These are phyloP conservation scores for Barbus barbus DNA, from an alignment of 2,113 vertebrate species.

Conservation along the genomic window DNA sequence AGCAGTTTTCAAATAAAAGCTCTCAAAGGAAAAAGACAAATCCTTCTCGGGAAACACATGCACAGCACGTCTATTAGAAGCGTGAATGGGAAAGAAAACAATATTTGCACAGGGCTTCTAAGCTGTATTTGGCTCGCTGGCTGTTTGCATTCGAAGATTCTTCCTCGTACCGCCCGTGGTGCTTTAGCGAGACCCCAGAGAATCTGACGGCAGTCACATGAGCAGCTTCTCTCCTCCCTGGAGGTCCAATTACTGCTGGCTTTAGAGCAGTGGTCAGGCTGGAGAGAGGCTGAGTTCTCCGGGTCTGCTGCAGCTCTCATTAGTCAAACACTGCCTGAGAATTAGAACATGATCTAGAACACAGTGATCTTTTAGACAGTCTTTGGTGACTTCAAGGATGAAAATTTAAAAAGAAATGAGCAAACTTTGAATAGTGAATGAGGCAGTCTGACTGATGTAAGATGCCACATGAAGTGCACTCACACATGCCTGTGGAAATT, in stretches of 20 bases:
- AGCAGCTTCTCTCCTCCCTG: slow-evolving; percentile 56
- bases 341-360: slow-evolving; percentile 15
- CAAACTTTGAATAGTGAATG: neutral
- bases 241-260: slow-evolving; percentile 70
- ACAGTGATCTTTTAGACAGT: neutral
- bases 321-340: slow-evolving; percentile 26
- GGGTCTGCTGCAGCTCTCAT: slow-evolving; percentile 12
- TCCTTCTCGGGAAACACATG: neutral
- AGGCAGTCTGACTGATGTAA: neutral
- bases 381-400: slow-evolving; percentile 3
- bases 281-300: slow-evolving; percentile 48
- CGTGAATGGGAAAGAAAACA: neutral
- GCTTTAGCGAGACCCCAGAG: slow-evolving; percentile 47
- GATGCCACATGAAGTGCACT: neutral
- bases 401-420: neutral
- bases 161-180: slow-evolving; percentile 23
- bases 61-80: slow-evolving; percentile 40
- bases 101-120: no score
- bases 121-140: neutral
- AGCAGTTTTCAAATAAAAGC: neutral
- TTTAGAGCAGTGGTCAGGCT: slow-evolving; percentile 64
- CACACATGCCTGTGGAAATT: neutral
- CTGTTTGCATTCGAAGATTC: slow-evolving; percentile 56
- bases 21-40: neutral
- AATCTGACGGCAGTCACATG: slow-evolving; percentile 49